Base-by-base conservation (phyloP, 2,797 vertebrate species). In the Lithobates sylvaticus region DNA sequence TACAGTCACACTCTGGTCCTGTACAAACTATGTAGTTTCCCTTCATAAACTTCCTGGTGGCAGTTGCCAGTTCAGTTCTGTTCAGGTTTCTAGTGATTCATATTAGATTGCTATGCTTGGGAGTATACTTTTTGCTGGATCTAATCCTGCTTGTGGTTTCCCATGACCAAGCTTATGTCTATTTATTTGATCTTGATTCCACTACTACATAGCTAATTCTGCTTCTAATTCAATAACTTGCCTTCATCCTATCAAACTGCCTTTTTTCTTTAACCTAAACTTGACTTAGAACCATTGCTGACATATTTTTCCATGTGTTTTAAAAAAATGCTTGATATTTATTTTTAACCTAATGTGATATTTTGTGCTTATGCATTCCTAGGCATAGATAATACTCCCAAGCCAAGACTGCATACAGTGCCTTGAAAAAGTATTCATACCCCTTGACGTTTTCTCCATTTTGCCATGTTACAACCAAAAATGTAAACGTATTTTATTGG, bases 11-110 rank as follows among this genome's bases (percentile, higher is more conserved):
- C 74, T 77, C 75, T 77, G 74, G 54, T 77, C 67, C 83, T 84
- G 74, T 76, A 84, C 27, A 84, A 84, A 84, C 83, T 74, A 54
- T 71, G 27, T 77, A 65, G 75, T 74, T 84, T 84, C 82, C 82
- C 74, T 76, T 76, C 44, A 84, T 84, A 84, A 84, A 84, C 82
- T 84, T 84, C 83, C 83, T 84, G 82, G 68, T 54, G 54, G 73
- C 73, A 76, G 32, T 29, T 71, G 74, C 83, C 68, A 76, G 74
- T 84, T 70, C 50, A 58, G 10, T 70, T 61, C 75, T 84, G 72
- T 68, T 76, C 81, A 36, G 10, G 65, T 50, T 64, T 83, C 72
- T 69, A 76, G 54, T 70, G 65, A 27, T 67, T 69, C 47, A 84
- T 77, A 47, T 65, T 84, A 61, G 44, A 29, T 77, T 27, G 74